Percentiles rank a stretch among this genome's conserved stretches.
Evolutionary conservation across 2,888 invertebrate species (phyloP).

Genomic region (Yponomeuta cagnagella): DNA sequence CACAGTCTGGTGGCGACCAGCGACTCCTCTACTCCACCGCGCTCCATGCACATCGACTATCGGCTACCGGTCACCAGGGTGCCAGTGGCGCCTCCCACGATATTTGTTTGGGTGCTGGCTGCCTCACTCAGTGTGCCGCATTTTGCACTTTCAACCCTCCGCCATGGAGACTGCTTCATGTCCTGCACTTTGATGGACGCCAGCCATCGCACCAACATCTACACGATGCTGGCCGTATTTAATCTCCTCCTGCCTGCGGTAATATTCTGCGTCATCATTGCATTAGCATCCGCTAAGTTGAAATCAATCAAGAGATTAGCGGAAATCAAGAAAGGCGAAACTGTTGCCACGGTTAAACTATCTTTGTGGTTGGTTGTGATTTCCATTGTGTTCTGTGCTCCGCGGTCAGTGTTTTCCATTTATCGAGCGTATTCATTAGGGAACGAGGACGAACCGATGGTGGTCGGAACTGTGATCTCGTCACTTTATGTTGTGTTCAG

Average conservation of each 20-base stretch:
- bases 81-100: constrained; percentile 68
- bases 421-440: constrained; percentile 46
- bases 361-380: constrained; percentile 53
- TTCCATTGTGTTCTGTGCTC: constrained; percentile 49
- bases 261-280: constrained; percentile 43
- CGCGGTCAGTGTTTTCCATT: constrained; percentile 47
- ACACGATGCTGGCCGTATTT: constrained; percentile 55
- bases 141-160: constrained; percentile 69
- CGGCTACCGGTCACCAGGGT: constrained; percentile 55
- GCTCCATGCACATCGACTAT: constrained; percentile 74
- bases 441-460: constrained; percentile 25
- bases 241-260: constrained; percentile 55
- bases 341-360: constrained; percentile 49
- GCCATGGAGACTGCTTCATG: constrained; percentile 45
- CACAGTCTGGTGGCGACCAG: constrained; percentile 68
- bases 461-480: constrained; percentile 29
- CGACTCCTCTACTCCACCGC: constrained; percentile 62
- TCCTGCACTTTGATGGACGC: constrained; percentile 72
- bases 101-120: constrained; percentile 76
- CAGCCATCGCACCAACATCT: constrained; percentile 61
- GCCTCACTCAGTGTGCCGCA: constrained; percentile 77
- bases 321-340: constrained; percentile 39
- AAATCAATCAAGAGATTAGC: constrained; percentile 37
- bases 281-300: constrained; percentile 47
- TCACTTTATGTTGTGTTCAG: constrained; percentile 35